Conservation (phyloP, 2,113 vertebrate genomes). For the Pseudolaguvia tuberculata region DNA sequence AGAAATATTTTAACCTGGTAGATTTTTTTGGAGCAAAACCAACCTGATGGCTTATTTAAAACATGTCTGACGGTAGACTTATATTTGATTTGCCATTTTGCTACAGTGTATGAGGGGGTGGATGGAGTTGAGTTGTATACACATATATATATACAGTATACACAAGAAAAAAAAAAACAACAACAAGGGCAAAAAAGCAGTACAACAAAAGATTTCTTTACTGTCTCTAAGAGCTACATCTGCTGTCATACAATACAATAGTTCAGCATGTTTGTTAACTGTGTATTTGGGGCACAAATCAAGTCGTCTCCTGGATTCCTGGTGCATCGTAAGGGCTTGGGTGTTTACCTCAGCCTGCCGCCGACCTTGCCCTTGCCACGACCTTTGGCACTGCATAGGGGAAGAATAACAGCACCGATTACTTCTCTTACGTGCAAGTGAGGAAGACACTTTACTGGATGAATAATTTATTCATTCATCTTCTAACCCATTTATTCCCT, state of each 20-base stretch:
- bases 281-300: background rate
- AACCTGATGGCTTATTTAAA: too few species aligned
- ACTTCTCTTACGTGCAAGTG: conserved; percentile 6
- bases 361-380: conserved; percentile 66
- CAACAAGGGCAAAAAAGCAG: conserved; percentile 9
- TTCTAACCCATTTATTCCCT: too few species aligned
- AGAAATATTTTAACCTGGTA: too few species aligned
- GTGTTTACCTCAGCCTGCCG: conserved; percentile 60
- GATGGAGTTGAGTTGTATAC: too few species aligned
- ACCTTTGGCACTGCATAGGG: conserved; percentile 63
- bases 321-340: background rate
- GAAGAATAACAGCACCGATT: conserved; percentile 15
- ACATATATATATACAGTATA: too few species aligned
- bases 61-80: too few species aligned
- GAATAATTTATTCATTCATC: too few species aligned
- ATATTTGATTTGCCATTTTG: too few species aligned
- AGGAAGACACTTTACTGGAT: background rate
- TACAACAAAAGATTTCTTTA: conserved; percentile 38
- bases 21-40: too few species aligned
- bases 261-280: background rate
- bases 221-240: conserved; percentile 26
- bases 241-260: conserved; percentile 26
- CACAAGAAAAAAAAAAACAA: background rate
- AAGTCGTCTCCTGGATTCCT: conserved; percentile 32
- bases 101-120: too few species aligned